Evolutionary conservation across 2,888 invertebrate genomes (phyloP), one percentile per base, ranked within the genome.

Genomic region (Ochropacha duplaris): DNA sequence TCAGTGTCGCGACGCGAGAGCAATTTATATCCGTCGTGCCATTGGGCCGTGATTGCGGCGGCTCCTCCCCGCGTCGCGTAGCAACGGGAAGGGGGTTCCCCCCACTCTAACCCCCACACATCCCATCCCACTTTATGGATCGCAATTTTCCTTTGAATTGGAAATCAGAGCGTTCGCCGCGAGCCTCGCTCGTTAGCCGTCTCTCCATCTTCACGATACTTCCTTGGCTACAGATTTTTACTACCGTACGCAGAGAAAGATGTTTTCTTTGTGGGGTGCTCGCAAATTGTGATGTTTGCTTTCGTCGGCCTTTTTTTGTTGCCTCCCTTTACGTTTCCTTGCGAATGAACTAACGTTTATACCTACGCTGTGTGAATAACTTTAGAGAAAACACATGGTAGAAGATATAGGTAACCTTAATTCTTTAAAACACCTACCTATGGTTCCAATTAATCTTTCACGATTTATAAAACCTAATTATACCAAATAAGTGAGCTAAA

Each of bases 61-160:
- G 84, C 94, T 93, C 93, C 94, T 93, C 94, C 94, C 94, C 92
- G 93, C 94, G 94, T 94, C 92, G 88, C 94, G 88, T 94, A 92
- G 94, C 93, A 91, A 94, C 94, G 92, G 86, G 83, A 87, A 89
- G 92, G 87, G 84, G 81, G 62, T 65, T 69, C 22, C 64, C 78
- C 83, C 82, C 75, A 78, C 76, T 69, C 68, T 61, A 56, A 66
- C 68, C 71, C 69, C 78, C 81, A 71, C 69, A 69, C 71, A 68
- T 72, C 83, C 80, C 81, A 66, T 74, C 84, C 86, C 86, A 82
- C 85, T 87, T 89, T 90, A 90, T 90, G 88, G 91, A 93, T 92
- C 91, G 93, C 93, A 93, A 93, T 93, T 93, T 93, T 92, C 92
- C 92, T 92, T 92, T 92, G 93, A 93, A 93, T 93, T 92, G 93